These are phyloP conservation scores for Drosophila maculinotata DNA, from an alignment of 2,888 invertebrate species.

Conservation along the genomic window DNA sequence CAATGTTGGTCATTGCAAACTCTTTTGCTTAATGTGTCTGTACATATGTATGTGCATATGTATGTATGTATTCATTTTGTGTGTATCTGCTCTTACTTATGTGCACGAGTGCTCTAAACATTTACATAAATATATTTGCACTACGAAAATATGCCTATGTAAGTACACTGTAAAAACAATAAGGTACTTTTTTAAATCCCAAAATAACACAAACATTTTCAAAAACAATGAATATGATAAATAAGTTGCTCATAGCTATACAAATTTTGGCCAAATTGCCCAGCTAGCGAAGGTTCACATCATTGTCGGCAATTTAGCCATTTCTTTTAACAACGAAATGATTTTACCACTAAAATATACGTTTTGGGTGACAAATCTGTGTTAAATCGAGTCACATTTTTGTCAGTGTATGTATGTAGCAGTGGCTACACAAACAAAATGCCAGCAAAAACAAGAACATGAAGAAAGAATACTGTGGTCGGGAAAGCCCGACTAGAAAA, in stretches of 20 bases:
- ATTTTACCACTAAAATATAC: too few relatives aligned
- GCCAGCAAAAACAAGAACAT: neutral
- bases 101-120: neutral
- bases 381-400: too few relatives aligned
- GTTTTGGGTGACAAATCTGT: too few relatives aligned
- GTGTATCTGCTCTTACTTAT: conserved; percentile 1
- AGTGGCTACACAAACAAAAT: neutral
- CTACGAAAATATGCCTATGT: neutral
- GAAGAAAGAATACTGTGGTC: neutral
- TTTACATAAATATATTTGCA: conserved; percentile 3
- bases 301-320: too few relatives aligned
- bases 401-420: neutral
- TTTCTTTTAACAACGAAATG: too few relatives aligned
- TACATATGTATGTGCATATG: neutral
- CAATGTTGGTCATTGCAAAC: conserved; percentile 21
- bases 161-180: neutral
- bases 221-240: too few relatives aligned
- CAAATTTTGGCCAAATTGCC: too few relatives aligned
- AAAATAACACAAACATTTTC: too few relatives aligned
- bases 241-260: too few relatives aligned
- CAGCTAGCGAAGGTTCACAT: too few relatives aligned
- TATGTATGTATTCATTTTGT: neutral
- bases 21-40: conserved; percentile 1
- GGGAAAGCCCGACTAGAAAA: neutral
- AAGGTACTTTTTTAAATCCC: neutral